phyloP scores from a whole-genome alignment of 2,797 vertebrate species.

The Eidolon dupreanum region DNA sequence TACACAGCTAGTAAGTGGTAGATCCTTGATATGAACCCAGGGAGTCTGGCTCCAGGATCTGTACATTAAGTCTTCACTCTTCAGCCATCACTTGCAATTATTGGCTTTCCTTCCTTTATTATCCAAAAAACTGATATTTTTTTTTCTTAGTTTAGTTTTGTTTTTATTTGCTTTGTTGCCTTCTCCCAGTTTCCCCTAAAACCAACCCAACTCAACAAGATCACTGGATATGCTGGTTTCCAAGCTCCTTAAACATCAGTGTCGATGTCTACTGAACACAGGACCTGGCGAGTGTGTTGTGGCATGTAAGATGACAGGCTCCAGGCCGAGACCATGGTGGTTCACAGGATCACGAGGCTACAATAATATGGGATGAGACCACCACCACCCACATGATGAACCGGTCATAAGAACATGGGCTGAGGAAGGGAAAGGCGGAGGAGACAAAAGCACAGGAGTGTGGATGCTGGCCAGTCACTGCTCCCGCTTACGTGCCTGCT shows the following conservation, averaged over 20 bases:
- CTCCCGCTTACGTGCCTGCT: not conserved
- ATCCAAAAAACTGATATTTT: not conserved
- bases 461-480: not conserved
- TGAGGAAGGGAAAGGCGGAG: not conserved
- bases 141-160: not conserved
- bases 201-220: not conserved
- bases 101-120: not conserved
- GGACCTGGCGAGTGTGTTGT: not conserved
- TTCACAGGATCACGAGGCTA: not conserved
- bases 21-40: not conserved
- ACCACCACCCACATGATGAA: not conserved
- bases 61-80: not conserved
- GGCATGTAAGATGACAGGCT: not conserved
- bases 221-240: not conserved
- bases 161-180: not conserved
- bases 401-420: not conserved
- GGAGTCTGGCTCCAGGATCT: not conserved
- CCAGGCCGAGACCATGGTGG: not conserved
- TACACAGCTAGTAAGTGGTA: not conserved
- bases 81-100: not conserved
- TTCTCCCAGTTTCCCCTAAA: not conserved
- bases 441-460: not conserved
- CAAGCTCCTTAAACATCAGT: not conserved
- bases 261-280: fast-evolving
- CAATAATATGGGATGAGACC: not conserved